Percentiles rank a stretch among this genome's conserved stretches.
Evolutionary conservation across 2,888 invertebrate genomes (phyloP).

Genomic region (Gisinianus flammeolus): DNA sequence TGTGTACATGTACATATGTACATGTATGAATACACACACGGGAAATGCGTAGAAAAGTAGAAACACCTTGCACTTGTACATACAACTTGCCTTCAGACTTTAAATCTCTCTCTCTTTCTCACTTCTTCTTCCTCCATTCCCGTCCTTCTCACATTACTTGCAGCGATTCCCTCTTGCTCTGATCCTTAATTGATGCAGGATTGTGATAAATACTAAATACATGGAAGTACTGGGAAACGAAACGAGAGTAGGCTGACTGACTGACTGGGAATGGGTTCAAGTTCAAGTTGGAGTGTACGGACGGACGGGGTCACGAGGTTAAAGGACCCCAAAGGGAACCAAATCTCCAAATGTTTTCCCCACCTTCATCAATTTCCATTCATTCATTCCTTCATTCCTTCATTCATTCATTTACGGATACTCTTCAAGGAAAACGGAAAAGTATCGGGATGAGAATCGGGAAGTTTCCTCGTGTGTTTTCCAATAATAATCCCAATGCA

Average conservation of each 20-base stretch:
- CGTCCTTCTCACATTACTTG: not conserved
- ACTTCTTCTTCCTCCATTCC: not conserved
- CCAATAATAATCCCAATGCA: not conserved
- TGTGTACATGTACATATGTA: too few species aligned
- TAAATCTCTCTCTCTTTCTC: not conserved
- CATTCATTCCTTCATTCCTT: not conserved
- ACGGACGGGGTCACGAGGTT: conserved; percentile 29
- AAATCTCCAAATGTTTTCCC: too few species aligned
- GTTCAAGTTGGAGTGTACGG: too few species aligned
- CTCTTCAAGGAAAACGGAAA: not conserved
- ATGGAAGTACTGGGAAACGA: too few species aligned
- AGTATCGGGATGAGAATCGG: too few species aligned
- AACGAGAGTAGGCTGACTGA: too few species aligned
- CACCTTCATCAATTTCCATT: not conserved
- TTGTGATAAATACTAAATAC: too few species aligned
- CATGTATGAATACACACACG: too few species aligned
- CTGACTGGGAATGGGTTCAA: not conserved
- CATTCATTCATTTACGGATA: not conserved
- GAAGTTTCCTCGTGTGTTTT: too few species aligned
- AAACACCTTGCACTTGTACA: not conserved
- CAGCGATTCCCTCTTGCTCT: too few species aligned
- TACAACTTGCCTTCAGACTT: not conserved
- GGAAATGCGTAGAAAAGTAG: too few species aligned
- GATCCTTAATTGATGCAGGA: conserved; percentile 25
- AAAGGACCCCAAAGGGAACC: conserved; percentile 24